These are phyloP conservation scores for Aphrophora alni DNA, from an alignment of 2,888 invertebrate genomes.

Conservation along the genomic window DNA sequence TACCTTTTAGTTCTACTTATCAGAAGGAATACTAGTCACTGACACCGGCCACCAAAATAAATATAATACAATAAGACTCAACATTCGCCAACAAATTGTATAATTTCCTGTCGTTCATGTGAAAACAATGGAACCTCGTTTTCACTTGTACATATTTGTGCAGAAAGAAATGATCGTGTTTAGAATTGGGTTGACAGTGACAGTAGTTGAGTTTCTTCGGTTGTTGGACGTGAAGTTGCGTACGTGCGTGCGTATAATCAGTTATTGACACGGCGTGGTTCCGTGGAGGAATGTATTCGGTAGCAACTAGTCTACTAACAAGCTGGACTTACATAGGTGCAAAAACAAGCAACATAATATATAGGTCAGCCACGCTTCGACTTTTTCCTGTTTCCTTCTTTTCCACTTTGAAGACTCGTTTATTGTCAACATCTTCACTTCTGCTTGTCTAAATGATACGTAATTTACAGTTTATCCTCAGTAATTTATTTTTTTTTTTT, in stretches of 20 bases:
- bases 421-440: no score
- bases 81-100: background rate
- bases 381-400: background rate
- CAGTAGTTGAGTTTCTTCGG: background rate
- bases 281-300: background rate
- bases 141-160: constrained; percentile 9
- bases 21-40: background rate
- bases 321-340: background rate
- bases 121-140: background rate
- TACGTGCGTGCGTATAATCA: background rate
- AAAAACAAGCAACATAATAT: background rate
- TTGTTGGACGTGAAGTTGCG: background rate
- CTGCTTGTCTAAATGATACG: no score
- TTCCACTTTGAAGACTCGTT: no score
- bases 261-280: background rate
- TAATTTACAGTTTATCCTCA: no score
- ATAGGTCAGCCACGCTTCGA: background rate
- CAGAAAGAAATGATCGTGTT: background rate
- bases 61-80: background rate
- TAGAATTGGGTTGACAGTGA: background rate
- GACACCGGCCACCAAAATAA: background rate
- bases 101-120: background rate
- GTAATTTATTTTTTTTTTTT: no score
- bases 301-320: background rate
- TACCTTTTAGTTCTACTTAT: no score